Evolutionary conservation across 2,113 vertebrate species (phyloP).

Genomic region (Symphodus melops): DNA sequence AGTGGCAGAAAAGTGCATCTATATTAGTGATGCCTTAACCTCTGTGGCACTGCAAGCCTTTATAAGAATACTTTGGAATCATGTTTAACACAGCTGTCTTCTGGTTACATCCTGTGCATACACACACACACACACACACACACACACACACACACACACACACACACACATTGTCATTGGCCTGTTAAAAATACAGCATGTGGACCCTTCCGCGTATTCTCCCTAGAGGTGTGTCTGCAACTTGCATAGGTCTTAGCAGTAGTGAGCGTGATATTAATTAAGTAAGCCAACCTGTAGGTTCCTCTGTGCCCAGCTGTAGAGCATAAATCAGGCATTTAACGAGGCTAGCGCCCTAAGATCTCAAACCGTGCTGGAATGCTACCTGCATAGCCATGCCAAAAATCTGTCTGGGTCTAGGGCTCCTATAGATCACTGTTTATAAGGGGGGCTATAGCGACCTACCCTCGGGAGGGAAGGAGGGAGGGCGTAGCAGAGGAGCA

Average conservation of each 20-base stretch:
- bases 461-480: conserved; percentile 51
- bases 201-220: conserved; percentile 60
- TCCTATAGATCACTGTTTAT: conserved; percentile 83
- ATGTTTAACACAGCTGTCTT: conserved; percentile 25
- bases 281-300: conserved; percentile 79
- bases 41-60: neutral
- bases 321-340: conserved; percentile 83
- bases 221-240: conserved; percentile 68
- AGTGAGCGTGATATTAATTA: conserved; percentile 78
- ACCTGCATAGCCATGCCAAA: conserved; percentile 87
- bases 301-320: conserved; percentile 80
- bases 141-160: conserved; percentile 13
- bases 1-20: conserved; percentile 20
- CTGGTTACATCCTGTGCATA: conserved; percentile 16
- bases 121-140: neutral
- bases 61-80: conserved; percentile 17
- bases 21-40: conserved; percentile 10
- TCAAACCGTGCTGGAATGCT: conserved; percentile 89
- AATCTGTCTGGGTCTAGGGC: conserved; percentile 85
- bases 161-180: conserved; percentile 27
- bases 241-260: conserved; percentile 62
- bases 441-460: conserved; percentile 66
- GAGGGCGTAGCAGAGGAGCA: conserved; percentile 56
- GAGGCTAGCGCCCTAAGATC: conserved; percentile 81
- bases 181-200: conserved; percentile 54